These are phyloP conservation scores for Alitta virens DNA, from an alignment of 2,888 invertebrate species.

Conservation along the genomic window DNA sequence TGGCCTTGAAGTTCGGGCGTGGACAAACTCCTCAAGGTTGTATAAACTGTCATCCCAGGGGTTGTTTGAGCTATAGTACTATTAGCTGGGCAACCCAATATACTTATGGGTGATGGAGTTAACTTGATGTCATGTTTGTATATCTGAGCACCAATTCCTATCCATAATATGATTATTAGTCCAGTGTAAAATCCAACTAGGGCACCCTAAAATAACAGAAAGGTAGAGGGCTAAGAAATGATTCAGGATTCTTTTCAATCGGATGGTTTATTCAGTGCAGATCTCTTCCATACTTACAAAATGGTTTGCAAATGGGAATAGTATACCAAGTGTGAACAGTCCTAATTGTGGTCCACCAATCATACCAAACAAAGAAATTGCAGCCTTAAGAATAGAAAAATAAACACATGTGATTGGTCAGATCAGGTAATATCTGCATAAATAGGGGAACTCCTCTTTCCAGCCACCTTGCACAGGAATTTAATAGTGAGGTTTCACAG, in stretches of 20 bases:
- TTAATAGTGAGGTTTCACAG: too few species aligned
- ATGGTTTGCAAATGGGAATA: constrained; percentile 61
- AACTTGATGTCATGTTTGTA: constrained; percentile 29
- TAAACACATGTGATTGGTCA: too few species aligned
- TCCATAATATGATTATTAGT: constrained; percentile 73
- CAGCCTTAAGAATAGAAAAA: constrained; percentile 37
- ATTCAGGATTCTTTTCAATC: too few species aligned
- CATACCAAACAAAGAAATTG: constrained; percentile 54
- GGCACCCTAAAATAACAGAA: constrained; percentile 68
- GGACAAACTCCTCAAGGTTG: too few species aligned
- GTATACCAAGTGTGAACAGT: constrained; percentile 54
- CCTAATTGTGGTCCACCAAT: constrained; percentile 55
- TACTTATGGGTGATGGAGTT: constrained; percentile 2
- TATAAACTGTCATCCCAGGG: too few species aligned
- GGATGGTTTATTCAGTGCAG: too few species aligned
- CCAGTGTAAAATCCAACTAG: constrained; percentile 67
- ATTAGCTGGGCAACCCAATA: constrained; percentile 3
- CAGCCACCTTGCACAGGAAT: too few species aligned
- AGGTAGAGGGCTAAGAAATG: too few species aligned
- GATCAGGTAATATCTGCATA: too few species aligned
- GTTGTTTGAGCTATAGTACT: too few species aligned
- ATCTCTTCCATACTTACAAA: constrained; percentile 29
- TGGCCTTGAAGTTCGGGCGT: too few species aligned
- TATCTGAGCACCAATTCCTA: constrained; percentile 78
- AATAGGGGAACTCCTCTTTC: too few species aligned